Evolutionary conservation across 2,888 invertebrate species (phyloP).

Genomic region (Agrypnus murinus): DNA sequence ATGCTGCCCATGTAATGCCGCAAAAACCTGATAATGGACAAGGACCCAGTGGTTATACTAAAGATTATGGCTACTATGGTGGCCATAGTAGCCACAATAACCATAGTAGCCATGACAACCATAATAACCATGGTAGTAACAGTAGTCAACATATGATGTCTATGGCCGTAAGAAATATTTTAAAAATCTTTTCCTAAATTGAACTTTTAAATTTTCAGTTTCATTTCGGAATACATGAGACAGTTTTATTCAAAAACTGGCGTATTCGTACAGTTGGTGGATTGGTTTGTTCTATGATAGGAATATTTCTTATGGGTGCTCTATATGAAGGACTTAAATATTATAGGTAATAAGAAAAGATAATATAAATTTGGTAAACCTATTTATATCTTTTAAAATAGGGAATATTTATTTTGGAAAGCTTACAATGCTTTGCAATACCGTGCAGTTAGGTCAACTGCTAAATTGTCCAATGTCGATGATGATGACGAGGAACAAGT

Average conservation of each 20-base stretch:
- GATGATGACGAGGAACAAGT: no score
- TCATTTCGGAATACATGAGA: slow-evolving; percentile 85
- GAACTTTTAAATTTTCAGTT: slow-evolving; percentile 77
- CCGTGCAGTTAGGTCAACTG: no score
- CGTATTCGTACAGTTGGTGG: slow-evolving; percentile 82
- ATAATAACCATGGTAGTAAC: slow-evolving; percentile 55
- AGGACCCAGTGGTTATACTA: no score
- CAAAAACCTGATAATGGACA: no score
- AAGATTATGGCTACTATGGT: no score
- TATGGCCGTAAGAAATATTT: slow-evolving; percentile 43
- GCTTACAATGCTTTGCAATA: slow-evolving; percentile 90
- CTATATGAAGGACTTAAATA: slow-evolving; percentile 97
- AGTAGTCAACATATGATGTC: slow-evolving; percentile 30
- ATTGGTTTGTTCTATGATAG: slow-evolving; percentile 91
- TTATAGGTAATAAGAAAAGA: slow-evolving; percentile 76
- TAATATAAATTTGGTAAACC: no score
- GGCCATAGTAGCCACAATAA: no score
- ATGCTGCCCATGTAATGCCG: slow-evolving; percentile 16
- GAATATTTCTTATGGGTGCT: slow-evolving; percentile 93
- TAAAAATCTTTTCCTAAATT: background rate
- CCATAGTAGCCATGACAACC: slow-evolving; percentile 57
- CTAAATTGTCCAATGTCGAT: no score
- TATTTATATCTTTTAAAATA: no score
- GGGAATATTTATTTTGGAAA: slow-evolving; percentile 90
- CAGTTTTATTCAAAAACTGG: slow-evolving; percentile 90